phyloP scores from a whole-genome alignment of 2,888 invertebrate genomes.

The Schizaphis graminum region DNA sequence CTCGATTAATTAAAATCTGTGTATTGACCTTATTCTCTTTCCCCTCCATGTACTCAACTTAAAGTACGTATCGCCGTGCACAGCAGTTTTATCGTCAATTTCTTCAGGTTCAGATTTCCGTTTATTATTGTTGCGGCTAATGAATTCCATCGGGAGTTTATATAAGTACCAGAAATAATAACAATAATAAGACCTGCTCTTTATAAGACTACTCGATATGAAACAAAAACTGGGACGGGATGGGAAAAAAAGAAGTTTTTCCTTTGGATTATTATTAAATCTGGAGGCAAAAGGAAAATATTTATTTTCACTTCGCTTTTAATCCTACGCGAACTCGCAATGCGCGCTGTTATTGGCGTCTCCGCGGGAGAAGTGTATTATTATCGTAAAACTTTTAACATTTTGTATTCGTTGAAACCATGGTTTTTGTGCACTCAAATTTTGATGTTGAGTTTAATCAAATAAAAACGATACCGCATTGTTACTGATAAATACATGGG shows the following conservation, averaged over 20 bases:
- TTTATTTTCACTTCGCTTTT: conserved; percentile 66
- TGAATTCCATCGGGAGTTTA: conserved; percentile 65
- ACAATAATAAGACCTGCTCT: conserved; percentile 63
- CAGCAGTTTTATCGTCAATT: conserved; percentile 62
- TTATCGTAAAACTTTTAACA: conserved; percentile 64
- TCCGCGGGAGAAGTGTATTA: conserved; percentile 48
- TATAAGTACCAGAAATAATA: conserved; percentile 65
- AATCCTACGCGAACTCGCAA: conserved; percentile 57
- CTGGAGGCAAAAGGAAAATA: conserved; percentile 63
- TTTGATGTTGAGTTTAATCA: conserved; percentile 60
- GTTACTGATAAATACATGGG: conserved; percentile 19
- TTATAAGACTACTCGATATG: conserved; percentile 53
- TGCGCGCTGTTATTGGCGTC: conserved; percentile 56
- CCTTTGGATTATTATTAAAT: conserved; percentile 65
- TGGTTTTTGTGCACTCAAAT: conserved; percentile 49
- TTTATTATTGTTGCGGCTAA: conserved; percentile 65
- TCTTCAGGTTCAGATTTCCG: conserved; percentile 62
- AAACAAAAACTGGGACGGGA: conserved; percentile 46
- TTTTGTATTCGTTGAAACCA: conserved; percentile 53
- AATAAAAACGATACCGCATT: conserved; percentile 59
- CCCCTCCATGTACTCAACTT: neutral
- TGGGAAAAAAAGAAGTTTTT: conserved; percentile 56
- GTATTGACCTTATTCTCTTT: conserved; percentile 42
- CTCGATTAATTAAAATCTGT: conserved; percentile 42
- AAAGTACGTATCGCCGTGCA: conserved; percentile 40